Evolutionary conservation across 2,113 vertebrate species (phyloP).

Genomic region (Orientallactaga bullata): DNA sequence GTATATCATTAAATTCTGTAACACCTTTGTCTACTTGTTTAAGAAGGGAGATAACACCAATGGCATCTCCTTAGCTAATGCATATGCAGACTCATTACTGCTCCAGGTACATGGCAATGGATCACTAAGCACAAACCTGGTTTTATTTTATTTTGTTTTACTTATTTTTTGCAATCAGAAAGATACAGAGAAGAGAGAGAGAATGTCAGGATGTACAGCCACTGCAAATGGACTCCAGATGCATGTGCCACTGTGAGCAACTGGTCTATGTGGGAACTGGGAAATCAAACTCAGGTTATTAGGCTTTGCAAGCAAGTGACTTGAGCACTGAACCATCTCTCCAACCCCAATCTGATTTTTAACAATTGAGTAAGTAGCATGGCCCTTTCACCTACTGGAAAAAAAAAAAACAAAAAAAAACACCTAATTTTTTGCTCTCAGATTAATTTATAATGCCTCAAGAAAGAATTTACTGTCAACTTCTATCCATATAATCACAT

Average conservation of each 20-base stretch:
- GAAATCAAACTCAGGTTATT: no score
- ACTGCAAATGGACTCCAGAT: no score
- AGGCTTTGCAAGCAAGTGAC: no score
- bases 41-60: background rate
- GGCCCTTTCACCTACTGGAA: background rate
- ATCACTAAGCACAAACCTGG: background rate
- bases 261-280: no score
- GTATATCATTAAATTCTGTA: background rate
- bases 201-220: no score
- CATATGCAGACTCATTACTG: background rate
- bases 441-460: conserved; percentile 37
- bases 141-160: background rate
- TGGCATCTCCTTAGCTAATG: background rate
- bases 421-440: conserved; percentile 15
- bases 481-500: background rate
- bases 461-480: conserved; percentile 23
- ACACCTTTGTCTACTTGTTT: background rate
- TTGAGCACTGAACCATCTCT: no score
- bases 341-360: background rate
- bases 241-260: no score
- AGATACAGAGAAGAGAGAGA: no score
- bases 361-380: conserved; percentile 11
- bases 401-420: no score
- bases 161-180: no score
- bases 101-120: background rate